Percentiles rank a stretch among this genome's conserved stretches.
Evolutionary conservation across 2,797 vertebrate species (phyloP).

Genomic region (Chelidonichthys spinosus): DNA sequence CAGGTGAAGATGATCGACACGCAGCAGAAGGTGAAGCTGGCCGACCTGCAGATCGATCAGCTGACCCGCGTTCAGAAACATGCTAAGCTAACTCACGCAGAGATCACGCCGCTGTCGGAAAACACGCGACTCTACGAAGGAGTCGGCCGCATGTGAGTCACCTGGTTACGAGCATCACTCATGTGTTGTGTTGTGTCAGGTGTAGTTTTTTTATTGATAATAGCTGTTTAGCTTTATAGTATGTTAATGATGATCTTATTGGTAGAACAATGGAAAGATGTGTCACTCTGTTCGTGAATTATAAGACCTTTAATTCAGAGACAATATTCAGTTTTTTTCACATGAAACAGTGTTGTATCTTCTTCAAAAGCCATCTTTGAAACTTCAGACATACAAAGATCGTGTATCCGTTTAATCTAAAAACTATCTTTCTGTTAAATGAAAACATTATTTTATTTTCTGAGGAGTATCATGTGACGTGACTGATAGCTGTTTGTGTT

Average conservation of each 20-base stretch:
- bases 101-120: conserved; percentile 88
- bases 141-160: conserved; percentile 95
- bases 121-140: conserved; percentile 95
- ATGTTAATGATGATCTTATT: neutral
- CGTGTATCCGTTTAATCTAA: neutral
- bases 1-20: conserved; percentile 97
- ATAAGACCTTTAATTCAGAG: too few relatives aligned
- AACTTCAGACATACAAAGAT: neutral
- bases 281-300: too few relatives aligned
- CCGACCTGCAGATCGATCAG: conserved; percentile 96
- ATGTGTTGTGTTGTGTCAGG: too few relatives aligned
- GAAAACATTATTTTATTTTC: neutral
- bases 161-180: too few relatives aligned
- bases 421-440: neutral
- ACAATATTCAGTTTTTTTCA: too few relatives aligned
- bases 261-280: neutral
- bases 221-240: neutral
- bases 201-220: neutral
- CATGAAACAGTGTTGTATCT: too few relatives aligned
- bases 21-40: conserved; percentile 95
- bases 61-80: conserved; percentile 93
- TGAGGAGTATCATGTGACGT: neutral
- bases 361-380: neutral
- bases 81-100: conserved; percentile 89
- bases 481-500: neutral